Conservation (phyloP, 1,140 invertebrate species). For the Berghia stephanieae region DNA sequence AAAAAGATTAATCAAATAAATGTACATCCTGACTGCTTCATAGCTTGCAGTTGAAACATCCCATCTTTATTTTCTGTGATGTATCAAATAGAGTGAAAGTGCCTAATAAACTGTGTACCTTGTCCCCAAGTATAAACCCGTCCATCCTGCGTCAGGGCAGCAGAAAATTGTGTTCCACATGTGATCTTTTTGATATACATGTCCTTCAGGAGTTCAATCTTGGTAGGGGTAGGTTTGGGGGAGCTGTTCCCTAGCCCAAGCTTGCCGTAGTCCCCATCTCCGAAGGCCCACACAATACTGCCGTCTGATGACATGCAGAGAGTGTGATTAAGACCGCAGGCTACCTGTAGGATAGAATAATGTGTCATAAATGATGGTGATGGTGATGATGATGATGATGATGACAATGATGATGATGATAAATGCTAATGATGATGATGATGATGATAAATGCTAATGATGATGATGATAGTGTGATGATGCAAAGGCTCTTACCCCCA, state of each 20-base stretch:
- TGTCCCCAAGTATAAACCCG: conserved; percentile 74
- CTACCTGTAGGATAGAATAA: conserved; percentile 63
- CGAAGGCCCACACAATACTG: conserved; percentile 75
- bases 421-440: too few relatives aligned
- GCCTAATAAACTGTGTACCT: conserved; percentile 43
- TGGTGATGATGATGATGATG: too few relatives aligned
- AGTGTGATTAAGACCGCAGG: conserved; percentile 76
- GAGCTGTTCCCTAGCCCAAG: conserved; percentile 72
- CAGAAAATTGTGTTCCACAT: conserved; percentile 75
- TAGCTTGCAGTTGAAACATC: too few relatives aligned
- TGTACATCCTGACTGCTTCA: too few relatives aligned
- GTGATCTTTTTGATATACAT: conserved; percentile 73
- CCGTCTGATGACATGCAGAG: conserved; percentile 73
- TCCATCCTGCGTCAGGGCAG: conserved; percentile 74
- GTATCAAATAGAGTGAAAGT: too few relatives aligned
- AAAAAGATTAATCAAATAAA: too few relatives aligned
- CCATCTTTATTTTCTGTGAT: too few relatives aligned
- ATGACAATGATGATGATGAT: too few relatives aligned
- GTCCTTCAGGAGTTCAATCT: conserved; percentile 71
- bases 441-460: too few relatives aligned
- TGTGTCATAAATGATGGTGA: conserved; percentile 17
- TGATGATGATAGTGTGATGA: too few relatives aligned
- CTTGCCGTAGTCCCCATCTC: conserved; percentile 77
- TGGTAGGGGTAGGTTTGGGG: conserved; percentile 68
- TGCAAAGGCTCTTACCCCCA: too few relatives aligned